phyloP scores from a whole-genome alignment of 2,113 vertebrate genomes.

The Anolis carolinensis region DNA sequence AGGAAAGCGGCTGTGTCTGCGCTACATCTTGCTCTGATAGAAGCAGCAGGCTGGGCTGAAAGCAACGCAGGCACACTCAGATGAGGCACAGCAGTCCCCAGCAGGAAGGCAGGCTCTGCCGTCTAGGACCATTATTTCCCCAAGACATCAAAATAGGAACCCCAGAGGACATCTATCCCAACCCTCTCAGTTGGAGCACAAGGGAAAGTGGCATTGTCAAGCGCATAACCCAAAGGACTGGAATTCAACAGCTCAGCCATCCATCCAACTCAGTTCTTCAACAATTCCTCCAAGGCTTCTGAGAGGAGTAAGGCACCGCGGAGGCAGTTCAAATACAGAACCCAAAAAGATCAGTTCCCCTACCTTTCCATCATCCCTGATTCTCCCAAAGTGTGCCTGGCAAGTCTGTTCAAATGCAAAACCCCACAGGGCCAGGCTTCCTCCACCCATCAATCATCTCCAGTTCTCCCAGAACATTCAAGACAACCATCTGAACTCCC shows the following conservation, averaged over 20 bases:
- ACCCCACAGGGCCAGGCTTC: too few relatives aligned
- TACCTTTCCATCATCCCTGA: background rate
- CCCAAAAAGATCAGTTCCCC: too few relatives aligned
- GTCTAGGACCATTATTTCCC: background rate
- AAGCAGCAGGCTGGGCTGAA: background rate
- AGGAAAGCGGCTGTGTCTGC: background rate
- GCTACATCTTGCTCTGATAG: background rate
- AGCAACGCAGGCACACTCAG: background rate
- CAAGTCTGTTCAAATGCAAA: background rate
- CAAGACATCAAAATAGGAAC: too few relatives aligned
- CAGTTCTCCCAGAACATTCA: background rate
- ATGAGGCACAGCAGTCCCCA: background rate
- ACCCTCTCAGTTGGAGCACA: background rate
- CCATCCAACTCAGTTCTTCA: background rate
- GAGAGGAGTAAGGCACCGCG: too few relatives aligned
- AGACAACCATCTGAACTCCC: too few relatives aligned
- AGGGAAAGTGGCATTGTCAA: too few relatives aligned
- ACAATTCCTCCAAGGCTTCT: too few relatives aligned
- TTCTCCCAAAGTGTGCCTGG: background rate
- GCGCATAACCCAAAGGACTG: too few relatives aligned
- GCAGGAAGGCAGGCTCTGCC: too few relatives aligned
- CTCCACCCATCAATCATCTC: too few relatives aligned
- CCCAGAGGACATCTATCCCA: too few relatives aligned
- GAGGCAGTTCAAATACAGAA: too few relatives aligned
- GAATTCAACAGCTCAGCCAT: background rate